Base-by-base conservation (phyloP, 2,888 invertebrate species). In the Lymantria monacha region DNA sequence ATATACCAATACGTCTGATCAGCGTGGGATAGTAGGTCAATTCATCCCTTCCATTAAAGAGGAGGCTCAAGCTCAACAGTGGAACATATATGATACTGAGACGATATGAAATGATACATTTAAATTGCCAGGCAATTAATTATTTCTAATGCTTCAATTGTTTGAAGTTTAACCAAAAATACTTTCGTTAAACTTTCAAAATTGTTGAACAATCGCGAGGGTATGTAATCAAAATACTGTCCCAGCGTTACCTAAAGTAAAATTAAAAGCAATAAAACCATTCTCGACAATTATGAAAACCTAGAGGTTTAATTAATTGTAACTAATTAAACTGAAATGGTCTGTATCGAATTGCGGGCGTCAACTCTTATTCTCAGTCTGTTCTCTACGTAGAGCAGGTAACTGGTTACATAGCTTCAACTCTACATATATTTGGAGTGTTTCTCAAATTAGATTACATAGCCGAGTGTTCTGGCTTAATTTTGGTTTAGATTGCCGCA, bases 401-500 rank as follows among this genome's bases (percentile, higher is more conserved):
- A 47, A 14, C 51, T 46, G 37, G 40, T 38, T 43, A 33, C 14
- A 45, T 42, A 22, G 3, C 31, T 43, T n/a, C n/a, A n/a, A n/a
- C 22, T 53, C 53, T 48, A 51, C 43, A 55, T 55, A 57, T 22
- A 3, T 49, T 52, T 30, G 55, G 49, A 62, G 58, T 51, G 59
- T 57, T 59, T 42, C 59, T 63, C 53, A 63, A 67, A 67, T 67
- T 67, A 60, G 59, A 63, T 67, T 67, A 63, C 55, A 43, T 42
- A 48, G 46, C 56, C 56, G 53, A 60, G 55, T 59, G 62, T 63
- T 64, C 61, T 51, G 49, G 66, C 55, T 70, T 68, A 70, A 69
- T 69, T 69, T 68, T 60, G 49, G 49, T 65, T 50, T 56, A 59
- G 64, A 70, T 71, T 68, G 63, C 65, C 58, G 65, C 61, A 57